These are phyloP conservation scores for Sympetrum striolatum DNA, from an alignment of 2,888 invertebrate species.

Conservation along the genomic window DNA sequence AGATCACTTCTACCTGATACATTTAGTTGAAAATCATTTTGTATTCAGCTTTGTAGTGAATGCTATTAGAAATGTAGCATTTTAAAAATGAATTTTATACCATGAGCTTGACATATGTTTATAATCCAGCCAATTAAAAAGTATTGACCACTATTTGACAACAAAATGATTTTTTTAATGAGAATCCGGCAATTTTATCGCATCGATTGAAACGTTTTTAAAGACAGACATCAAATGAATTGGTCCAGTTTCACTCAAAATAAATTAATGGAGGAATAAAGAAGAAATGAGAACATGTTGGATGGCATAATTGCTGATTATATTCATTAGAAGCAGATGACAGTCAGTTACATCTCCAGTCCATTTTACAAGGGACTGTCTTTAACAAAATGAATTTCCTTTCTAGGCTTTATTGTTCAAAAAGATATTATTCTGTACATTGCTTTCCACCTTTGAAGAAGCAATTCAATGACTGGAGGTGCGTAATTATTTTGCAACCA, in stretches of 20 bases:
- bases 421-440: constrained; percentile 42
- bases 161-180: background rate
- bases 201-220: background rate
- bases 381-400: constrained; percentile 32
- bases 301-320: constrained; percentile 1
- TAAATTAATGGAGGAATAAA: constrained; percentile 6
- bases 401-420: constrained; percentile 37
- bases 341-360: constrained; percentile 26
- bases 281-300: background rate
- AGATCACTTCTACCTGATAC: background rate
- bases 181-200: background rate
- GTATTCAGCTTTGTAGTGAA: background rate
- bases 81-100: background rate
- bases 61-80: background rate
- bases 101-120: background rate
- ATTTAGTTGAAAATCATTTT: background rate
- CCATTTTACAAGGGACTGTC: constrained; percentile 8
- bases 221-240: background rate
- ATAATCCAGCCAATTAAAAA: background rate
- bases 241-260: background rate
- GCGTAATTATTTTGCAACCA: constrained; percentile 42
- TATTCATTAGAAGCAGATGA: constrained; percentile 20
- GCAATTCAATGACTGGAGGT: constrained; percentile 37
- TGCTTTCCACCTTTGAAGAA: constrained; percentile 40
- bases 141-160: background rate